Evolutionary conservation across 1,140 invertebrate species (phyloP).

Genomic region (Geopemphigus sp.): DNA sequence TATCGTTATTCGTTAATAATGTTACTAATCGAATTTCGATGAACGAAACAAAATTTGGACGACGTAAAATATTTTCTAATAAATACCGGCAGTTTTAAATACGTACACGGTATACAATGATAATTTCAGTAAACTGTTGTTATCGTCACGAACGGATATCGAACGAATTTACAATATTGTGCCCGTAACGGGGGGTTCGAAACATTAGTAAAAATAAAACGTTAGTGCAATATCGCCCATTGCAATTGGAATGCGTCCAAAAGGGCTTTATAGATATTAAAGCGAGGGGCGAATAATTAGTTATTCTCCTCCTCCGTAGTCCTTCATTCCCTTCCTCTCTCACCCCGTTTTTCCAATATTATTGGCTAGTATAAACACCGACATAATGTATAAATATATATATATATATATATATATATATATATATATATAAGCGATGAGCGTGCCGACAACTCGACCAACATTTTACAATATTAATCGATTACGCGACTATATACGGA

Average conservation of each 20-base stretch:
- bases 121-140: not conserved
- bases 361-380: not conserved
- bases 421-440: not conserved
- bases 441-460: not conserved
- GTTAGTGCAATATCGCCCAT: too few species aligned
- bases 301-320: not conserved
- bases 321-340: too few species aligned
- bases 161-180: constrained; percentile 8
- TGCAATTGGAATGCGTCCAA: constrained; percentile 11
- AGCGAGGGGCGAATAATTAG: constrained; percentile 24
- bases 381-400: not conserved
- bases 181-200: not conserved
- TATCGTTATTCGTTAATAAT: too few species aligned
- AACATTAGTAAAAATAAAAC: constrained; percentile 12
- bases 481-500: not conserved
- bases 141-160: not conserved
- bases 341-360: not conserved
- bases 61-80: not conserved
- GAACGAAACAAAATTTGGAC: not conserved
- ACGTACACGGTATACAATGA: not conserved
- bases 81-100: not conserved
- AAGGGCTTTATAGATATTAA: constrained; percentile 38
- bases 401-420: not conserved
- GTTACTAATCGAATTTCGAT: too few species aligned
- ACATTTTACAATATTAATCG: not conserved